Percentiles rank a stretch among this genome's conserved stretches.
phyloP scores from a whole-genome alignment of 2,113 vertebrate genomes.

The Bolborhynchus lineola region DNA sequence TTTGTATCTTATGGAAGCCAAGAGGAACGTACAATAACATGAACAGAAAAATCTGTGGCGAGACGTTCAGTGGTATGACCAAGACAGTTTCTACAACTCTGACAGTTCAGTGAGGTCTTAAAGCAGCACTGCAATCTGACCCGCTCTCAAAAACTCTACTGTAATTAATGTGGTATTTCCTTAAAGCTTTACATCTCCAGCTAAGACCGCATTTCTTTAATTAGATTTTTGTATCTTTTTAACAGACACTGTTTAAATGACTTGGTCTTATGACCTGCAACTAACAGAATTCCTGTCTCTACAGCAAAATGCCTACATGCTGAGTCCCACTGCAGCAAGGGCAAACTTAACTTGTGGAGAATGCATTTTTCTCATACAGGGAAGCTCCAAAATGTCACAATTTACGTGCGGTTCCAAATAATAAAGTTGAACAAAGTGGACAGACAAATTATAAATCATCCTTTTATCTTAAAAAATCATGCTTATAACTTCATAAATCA shows the following conservation, averaged over 20 bases:
- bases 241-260: neutral
- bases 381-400: neutral
- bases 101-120: neutral
- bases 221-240: neutral
- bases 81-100: neutral
- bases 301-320: neutral
- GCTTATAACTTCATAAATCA: neutral
- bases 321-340: neutral
- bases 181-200: neutral
- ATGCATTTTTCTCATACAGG: neutral
- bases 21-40: rapidly evolving
- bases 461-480: slow-evolving; percentile 21
- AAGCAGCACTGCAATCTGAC: neutral
- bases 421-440: neutral
- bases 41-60: neutral
- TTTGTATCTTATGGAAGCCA: neutral
- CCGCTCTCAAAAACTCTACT: neutral
- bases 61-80: rapidly evolving
- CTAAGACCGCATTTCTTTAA: neutral
- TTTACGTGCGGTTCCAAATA: neutral
- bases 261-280: neutral
- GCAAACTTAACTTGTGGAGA: neutral
- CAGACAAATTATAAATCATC: neutral
- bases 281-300: neutral
- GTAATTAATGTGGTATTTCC: neutral